Base-by-base conservation (phyloP, 2,797 vertebrate genomes). In the Apogon hyalosoma region DNA sequence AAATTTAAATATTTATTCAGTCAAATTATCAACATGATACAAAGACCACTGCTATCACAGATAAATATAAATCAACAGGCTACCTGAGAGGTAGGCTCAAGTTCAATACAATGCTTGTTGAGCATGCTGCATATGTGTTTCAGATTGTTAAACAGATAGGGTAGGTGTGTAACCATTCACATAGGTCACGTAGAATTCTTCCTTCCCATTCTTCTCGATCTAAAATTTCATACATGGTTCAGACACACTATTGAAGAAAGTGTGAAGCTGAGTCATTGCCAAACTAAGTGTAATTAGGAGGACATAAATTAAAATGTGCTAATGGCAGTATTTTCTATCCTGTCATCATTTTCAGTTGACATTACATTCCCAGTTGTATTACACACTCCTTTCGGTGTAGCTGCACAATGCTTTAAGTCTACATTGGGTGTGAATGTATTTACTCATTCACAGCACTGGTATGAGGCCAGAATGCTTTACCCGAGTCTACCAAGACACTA, bases 401-500 rank as follows among this genome's bases (percentile, higher is more conserved):
- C 15, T 51, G n/a, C 15, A 6, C 1, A 11, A 7, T 14, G 21
- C 13, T 33, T 48, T 59, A 19, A 14, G 19, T 33, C 42, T 52
- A 2, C 15, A 43, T 38, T 51, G 12, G n/a, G 31, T 7, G 12
- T 43, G 7, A 48, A 53, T 15, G 53, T 3, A 45, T 63, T 40
- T 47, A 16, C 9, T 58, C 24, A 14, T n/a, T 51, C 38, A 48
- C 33, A 7, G n/a, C 3, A 46, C 1, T 54, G 2, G 63, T 57
- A 24, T 21, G 19, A 8, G 41, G 14, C 16, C 14, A 40, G 3
- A 31, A 42, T 59, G 24, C n/a, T 54, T 39, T 31, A 38, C 15
- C 14, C 66, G 28, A 28, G 7, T 57, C 41, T 31, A 47, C 16
- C 7, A 58, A 52, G 54, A 59, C 60, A 33, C 39, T 47, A 59